Percentiles rank a stretch among this genome's conserved stretches.
These are phyloP conservation scores for Misgurnus mizolepis DNA, from an alignment of 2,113 vertebrate species.

Conservation along the genomic window DNA sequence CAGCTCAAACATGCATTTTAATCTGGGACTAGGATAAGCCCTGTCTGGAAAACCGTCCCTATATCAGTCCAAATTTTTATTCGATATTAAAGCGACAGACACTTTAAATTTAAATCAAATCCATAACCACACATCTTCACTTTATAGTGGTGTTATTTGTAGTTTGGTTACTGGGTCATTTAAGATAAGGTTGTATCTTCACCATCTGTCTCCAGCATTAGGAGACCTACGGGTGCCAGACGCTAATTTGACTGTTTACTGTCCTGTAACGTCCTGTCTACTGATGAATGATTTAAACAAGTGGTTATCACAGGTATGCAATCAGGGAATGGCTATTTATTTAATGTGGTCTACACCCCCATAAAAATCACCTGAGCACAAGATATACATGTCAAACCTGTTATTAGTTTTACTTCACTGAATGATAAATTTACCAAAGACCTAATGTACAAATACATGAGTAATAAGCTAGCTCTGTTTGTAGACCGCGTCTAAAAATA, in stretches of 20 bases:
- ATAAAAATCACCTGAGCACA: too few relatives aligned
- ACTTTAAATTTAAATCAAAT: too few relatives aligned
- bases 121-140: too few relatives aligned
- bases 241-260: constrained; percentile 43
- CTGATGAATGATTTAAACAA: not conserved
- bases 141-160: not conserved
- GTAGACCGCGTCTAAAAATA: not conserved
- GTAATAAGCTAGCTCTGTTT: not conserved
- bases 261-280: not conserved
- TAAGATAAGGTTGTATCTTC: constrained; percentile 28
- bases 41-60: too few relatives aligned
- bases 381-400: too few relatives aligned
- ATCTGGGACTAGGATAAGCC: too few relatives aligned
- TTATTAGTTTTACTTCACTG: too few relatives aligned
- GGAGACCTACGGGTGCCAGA: constrained; percentile 30
- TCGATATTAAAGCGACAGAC: too few relatives aligned
- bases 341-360: too few relatives aligned
- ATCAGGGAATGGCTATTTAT: constrained; percentile 31
- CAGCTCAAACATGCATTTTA: too few relatives aligned
- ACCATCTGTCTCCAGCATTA: not conserved
- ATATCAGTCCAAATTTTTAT: too few relatives aligned
- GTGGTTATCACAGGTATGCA: constrained; percentile 15
- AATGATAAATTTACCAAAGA: not conserved
- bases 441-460: not conserved
- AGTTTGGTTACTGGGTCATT: not conserved